phyloP scores from a whole-genome alignment of 2,797 vertebrate genomes.

The Buceros bicornis region DNA sequence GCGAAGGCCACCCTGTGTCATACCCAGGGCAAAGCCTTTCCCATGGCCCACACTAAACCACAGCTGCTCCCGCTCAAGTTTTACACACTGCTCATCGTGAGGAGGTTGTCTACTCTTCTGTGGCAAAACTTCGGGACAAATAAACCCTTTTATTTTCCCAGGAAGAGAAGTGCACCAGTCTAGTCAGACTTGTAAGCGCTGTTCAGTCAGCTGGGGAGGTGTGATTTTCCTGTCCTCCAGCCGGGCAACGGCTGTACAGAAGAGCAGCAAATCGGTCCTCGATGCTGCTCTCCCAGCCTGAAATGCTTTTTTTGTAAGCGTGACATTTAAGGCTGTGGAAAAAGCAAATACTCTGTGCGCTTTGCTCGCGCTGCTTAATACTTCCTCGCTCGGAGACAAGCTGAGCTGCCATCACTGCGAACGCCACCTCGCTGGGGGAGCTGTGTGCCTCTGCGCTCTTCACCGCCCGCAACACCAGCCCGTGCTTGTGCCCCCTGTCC shows the following conservation, averaged over 20 bases:
- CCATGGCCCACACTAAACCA: not conserved
- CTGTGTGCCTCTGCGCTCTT: not conserved
- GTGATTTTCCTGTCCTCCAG: not conserved
- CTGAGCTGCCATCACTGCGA: not conserved
- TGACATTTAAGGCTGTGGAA: not conserved
- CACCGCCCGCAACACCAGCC: not conserved
- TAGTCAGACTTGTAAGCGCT: too few relatives aligned
- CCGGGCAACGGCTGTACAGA: not conserved
- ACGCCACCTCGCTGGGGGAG: not conserved
- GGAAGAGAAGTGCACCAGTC: too few relatives aligned
- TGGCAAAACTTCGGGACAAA: not conserved
- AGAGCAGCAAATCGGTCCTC: too few relatives aligned
- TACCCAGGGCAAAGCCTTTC: not conserved
- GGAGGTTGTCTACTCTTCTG: not conserved
- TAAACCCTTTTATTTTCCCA: not conserved
- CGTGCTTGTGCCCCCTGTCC: accelerated
- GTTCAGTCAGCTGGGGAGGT: too few relatives aligned
- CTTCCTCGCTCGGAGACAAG: accelerated
- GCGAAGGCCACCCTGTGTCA: not conserved
- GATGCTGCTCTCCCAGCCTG: accelerated
- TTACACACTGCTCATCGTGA: accelerated
- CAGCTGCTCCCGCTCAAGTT: not conserved
- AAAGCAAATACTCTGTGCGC: not conserved
- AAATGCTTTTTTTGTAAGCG: not conserved
- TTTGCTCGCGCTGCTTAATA: not conserved